Evolutionary conservation across 2,888 invertebrate genomes (phyloP).

Genomic region (Nomada goodeniana): DNA sequence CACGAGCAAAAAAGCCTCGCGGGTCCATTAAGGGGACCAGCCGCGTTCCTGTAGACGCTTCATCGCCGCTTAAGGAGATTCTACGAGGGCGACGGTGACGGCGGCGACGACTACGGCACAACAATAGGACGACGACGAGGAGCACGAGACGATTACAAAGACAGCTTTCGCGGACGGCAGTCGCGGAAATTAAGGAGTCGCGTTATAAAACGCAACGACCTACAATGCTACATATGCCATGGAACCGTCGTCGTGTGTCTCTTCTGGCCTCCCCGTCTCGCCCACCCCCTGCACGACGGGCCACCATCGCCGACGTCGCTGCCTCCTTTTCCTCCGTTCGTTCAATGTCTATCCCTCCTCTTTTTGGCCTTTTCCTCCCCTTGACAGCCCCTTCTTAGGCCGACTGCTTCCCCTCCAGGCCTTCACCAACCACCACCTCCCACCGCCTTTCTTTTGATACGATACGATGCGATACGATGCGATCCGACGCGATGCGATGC

Average conservation of each 20-base stretch:
- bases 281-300: constrained; percentile 50
- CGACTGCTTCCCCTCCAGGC: constrained; percentile 62
- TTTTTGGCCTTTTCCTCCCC: constrained; percentile 66
- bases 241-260: constrained; percentile 71
- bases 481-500: constrained; percentile 10
- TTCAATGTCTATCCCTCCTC: constrained; percentile 59
- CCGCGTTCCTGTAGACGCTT: constrained; percentile 56
- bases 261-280: constrained; percentile 59
- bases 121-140: background rate
- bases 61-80: constrained; percentile 46
- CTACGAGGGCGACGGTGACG: background rate
- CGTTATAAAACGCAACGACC: constrained; percentile 83
- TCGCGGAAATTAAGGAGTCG: constrained; percentile 79
- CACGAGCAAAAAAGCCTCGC: constrained; percentile 32
- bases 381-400: constrained; percentile 70
- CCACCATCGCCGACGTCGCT: constrained; percentile 52
- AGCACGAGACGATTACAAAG: background rate
- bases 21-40: constrained; percentile 44
- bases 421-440: constrained; percentile 60
- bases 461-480: background rate
- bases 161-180: constrained; percentile 16
- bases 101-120: background rate
- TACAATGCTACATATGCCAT: constrained; percentile 81
- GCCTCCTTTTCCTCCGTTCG: constrained; percentile 63
- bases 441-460: constrained; percentile 35